phyloP scores from a whole-genome alignment of 2,113 vertebrate genomes.

The Coptodon bakossiorum region DNA sequence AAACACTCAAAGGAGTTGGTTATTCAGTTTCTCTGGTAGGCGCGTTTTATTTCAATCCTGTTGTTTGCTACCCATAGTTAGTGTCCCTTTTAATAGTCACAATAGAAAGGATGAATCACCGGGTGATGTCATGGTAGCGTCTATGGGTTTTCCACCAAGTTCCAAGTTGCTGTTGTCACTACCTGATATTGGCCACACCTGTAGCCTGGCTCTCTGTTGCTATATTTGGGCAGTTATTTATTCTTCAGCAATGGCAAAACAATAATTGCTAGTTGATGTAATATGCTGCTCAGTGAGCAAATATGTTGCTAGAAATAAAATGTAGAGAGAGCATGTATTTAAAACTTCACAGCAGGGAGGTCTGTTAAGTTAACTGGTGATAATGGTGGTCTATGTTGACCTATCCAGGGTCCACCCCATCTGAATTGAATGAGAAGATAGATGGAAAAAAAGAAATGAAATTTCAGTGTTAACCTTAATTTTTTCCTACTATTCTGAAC shows the following conservation, averaged over 20 bases:
- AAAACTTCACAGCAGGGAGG: background rate
- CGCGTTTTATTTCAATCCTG: background rate
- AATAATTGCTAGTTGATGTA: background rate
- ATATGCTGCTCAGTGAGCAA: background rate
- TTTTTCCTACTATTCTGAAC: background rate
- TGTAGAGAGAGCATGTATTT: background rate
- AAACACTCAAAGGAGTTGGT: background rate
- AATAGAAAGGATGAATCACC: background rate
- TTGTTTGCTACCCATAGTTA: rapidly evolving
- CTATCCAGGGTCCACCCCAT: background rate
- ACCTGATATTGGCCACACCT: background rate
- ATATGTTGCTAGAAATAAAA: background rate
- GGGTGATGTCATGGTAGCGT: background rate
- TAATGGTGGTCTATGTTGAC: background rate
- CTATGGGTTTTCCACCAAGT: background rate
- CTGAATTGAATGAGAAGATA: background rate
- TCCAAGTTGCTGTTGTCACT: background rate
- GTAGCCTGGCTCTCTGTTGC: rapidly evolving
- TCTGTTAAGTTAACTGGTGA: background rate
- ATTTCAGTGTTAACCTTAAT: background rate
- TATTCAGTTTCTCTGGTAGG: background rate
- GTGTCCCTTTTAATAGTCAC: background rate
- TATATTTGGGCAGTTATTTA: background rate
- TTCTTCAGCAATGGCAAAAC: background rate
- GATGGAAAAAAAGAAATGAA: background rate